Conservation (phyloP, 2,797 vertebrate species). For the Chromobotia macracanthus region DNA sequence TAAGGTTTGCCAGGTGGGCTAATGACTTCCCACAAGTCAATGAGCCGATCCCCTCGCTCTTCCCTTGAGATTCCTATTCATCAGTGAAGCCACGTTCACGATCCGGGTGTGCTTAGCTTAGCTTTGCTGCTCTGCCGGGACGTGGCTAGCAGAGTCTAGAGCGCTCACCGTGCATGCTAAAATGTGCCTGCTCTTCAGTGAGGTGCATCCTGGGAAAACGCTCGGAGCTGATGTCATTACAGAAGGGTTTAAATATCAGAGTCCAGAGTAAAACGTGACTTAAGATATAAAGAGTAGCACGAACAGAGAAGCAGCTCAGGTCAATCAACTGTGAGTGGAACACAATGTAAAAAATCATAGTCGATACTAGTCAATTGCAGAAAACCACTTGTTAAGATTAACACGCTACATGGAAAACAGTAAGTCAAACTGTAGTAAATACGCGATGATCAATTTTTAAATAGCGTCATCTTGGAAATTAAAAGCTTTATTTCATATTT, state of each 20-base stretch:
- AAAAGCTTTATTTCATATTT: no score
- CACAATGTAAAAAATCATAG: background rate
- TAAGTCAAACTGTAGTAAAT: background rate
- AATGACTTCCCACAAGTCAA: conserved; percentile 58
- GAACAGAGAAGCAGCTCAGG: background rate
- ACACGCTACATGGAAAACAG: background rate
- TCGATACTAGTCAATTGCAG: background rate
- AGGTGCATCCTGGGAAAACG: conserved; percentile 29
- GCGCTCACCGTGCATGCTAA: conserved; percentile 29
- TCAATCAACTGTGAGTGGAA: background rate
- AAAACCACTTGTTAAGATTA: background rate
- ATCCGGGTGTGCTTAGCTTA: conserved; percentile 29
- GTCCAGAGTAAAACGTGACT: background rate
- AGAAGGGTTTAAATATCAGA: conserved; percentile 12
- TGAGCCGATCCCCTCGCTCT: conserved; percentile 25
- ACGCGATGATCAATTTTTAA: background rate
- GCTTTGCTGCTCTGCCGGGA: conserved; percentile 23
- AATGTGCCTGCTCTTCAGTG: conserved; percentile 10
- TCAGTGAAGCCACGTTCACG: conserved; percentile 16
- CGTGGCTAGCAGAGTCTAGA: conserved; percentile 1
- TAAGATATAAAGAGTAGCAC: background rate
- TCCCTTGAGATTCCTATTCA: conserved; percentile 37
- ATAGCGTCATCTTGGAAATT: no score
- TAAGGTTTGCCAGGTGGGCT: conserved; percentile 51
- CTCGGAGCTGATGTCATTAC: conserved; percentile 19